Conservation (phyloP, 2,888 invertebrate genomes). For the Caenorhabditis uteleia region DNA sequence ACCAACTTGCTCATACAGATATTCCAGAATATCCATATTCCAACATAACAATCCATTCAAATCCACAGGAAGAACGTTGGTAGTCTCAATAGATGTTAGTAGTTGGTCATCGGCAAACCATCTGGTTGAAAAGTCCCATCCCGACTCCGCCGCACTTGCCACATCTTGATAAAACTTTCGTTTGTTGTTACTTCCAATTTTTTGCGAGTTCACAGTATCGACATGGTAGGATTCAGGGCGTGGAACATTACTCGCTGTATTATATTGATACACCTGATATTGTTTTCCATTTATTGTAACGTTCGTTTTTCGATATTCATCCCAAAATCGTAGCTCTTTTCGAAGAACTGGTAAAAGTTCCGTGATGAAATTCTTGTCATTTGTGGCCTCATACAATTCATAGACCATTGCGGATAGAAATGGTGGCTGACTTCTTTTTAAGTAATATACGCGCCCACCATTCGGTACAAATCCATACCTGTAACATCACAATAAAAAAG, state of each 20-base stretch:
- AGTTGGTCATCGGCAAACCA: constrained; percentile 78
- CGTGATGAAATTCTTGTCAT: constrained; percentile 78
- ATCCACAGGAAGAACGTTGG: constrained; percentile 80
- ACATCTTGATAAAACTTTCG: constrained; percentile 49
- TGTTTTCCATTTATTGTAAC: constrained; percentile 71
- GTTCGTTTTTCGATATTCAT: constrained; percentile 37
- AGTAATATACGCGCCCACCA: constrained; percentile 86
- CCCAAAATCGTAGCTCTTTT: constrained; percentile 65
- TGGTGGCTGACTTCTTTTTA: constrained; percentile 72
- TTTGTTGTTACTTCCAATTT: constrained; percentile 17
- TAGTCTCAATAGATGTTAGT: constrained; percentile 74
- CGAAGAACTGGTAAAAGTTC: constrained; percentile 68
- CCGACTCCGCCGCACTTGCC: constrained; percentile 80
- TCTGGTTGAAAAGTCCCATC: constrained; percentile 92
- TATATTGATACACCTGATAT: constrained; percentile 79
- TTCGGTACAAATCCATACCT: constrained; percentile 78
- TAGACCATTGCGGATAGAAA: constrained; percentile 79
- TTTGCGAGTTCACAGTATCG: constrained; percentile 51
- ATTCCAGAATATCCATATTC: constrained; percentile 74
- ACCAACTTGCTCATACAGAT: constrained; percentile 52
- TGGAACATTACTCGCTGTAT: constrained; percentile 46
- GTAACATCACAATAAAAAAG: constrained; percentile 4
- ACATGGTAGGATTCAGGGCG: constrained; percentile 85
- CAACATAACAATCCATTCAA: constrained; percentile 81
- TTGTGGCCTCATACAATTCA: constrained; percentile 79